These are phyloP conservation scores for Trilocha varians DNA, from an alignment of 2,888 invertebrate species.

Conservation along the genomic window DNA sequence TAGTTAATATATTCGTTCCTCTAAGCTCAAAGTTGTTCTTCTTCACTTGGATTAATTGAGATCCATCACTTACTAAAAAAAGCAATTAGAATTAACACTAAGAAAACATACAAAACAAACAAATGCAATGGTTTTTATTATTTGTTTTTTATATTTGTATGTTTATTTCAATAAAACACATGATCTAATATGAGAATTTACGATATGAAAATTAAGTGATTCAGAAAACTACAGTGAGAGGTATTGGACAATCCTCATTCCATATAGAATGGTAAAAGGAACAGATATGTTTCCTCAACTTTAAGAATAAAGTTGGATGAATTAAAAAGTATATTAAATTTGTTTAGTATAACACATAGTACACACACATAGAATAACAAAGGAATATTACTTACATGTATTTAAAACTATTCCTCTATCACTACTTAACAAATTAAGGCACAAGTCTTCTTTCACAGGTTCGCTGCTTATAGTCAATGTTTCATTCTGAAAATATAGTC, in stretches of 20 bases:
- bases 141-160: too few relatives aligned
- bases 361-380: background rate
- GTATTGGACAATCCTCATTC: too few relatives aligned
- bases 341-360: too few relatives aligned
- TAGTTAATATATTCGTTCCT: constrained; percentile 22
- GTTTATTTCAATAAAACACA: too few relatives aligned
- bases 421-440: constrained; percentile 32
- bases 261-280: too few relatives aligned
- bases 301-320: too few relatives aligned
- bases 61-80: constrained; percentile 27
- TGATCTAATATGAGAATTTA: too few relatives aligned
- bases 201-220: too few relatives aligned
- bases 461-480: constrained; percentile 8
- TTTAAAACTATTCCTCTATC: constrained; percentile 31
- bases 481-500: constrained; percentile 1
- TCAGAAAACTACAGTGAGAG: too few relatives aligned
- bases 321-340: too few relatives aligned
- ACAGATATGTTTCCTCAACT: too few relatives aligned
- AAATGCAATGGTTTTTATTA: background rate
- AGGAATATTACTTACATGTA: constrained; percentile 32
- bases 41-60: constrained; percentile 21
- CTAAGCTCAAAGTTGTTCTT: constrained; percentile 22
- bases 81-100: background rate
- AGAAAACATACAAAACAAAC: background rate
- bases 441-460: constrained; percentile 30